Base-by-base conservation (phyloP, 1,140 invertebrate species). In the Augochlora pura region DNA sequence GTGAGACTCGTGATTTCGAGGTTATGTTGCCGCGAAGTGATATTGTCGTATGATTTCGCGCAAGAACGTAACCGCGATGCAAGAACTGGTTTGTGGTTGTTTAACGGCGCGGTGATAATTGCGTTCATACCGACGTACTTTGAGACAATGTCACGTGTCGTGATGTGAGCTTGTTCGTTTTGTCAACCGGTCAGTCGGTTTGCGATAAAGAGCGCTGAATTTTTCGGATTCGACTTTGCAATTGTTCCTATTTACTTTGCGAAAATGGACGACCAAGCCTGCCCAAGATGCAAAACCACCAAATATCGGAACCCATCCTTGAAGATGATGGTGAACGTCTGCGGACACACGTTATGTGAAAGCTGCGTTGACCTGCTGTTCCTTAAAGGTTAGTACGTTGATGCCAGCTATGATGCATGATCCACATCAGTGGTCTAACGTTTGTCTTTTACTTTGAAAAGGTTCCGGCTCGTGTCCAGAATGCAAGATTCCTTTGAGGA, bases 241-340 rank as follows among this genome's bases (percentile, higher is more conserved):
- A 38, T 49, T 63, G n/a, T 52, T 59, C 21, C 2, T 6, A 14
- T 25, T 68, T 57, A 66, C 9, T 18, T 63, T 5, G 57, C 38
- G 77, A 90, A 73, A 63, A 97, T 97, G 97, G 97, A 97, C 82
- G 97, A 98, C 87, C 96, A 97, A 92, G 96, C 96, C 21, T 99
- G 99, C 94, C 99, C 99, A 81, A 95, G 98, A 91, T 99, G 99
- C 93, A 99, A 99, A 94, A 99, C 98, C 39, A 99, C 98, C 64
- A 99, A 99, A 94, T 99, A 99, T 91, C 95, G 98, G 93, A 99
- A 99, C 94, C 98, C 98, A 39, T 98, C 97, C 0, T 92, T 99
- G 52, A 99, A 99, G 92, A 95, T 99, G 93, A 97, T 99, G 97
- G 98, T 99, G 69, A 99, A 99, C 93, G 95, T 98, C 66, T 99